Base-by-base conservation (phyloP, 2,797 vertebrate species). In the Octomys mimax region DNA sequence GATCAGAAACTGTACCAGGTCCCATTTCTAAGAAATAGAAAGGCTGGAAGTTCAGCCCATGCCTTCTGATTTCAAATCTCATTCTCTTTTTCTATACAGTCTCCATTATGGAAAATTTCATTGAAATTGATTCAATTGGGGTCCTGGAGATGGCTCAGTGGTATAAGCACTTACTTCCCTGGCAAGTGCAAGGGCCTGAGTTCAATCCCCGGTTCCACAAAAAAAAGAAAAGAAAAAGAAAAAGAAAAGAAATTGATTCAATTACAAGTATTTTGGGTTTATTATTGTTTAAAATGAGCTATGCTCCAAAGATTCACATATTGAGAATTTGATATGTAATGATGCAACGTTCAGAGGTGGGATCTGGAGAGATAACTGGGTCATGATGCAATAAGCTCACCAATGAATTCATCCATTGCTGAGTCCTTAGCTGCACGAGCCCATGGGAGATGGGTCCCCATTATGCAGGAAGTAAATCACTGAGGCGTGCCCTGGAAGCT, bases 41-140 rank as follows among this genome's bases (percentile, higher is more conserved):
- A 66, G 88, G 24, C 49, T 54, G 46, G 39, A 78, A 62, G 24
- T 42, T 85, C 62, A 78, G 33, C 19, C 3, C 24, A 7, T 71
- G 33, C 87, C 83, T 94, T 62, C 78, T 68, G 77, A 84, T 73
- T 71, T 73, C 39, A 81, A 92, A 75, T 9, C 11, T 5, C 8
- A 0, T 7, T 73, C 62, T 70, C 59, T 73, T 33, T 52, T 10
- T 16, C 46, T 24, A 5, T 82, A 31, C 8, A 26, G 0, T 62
- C 82, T 83, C 33, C 61, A 26, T 93, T 46, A 62, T 52, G 87
- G 88, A 61, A 92, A 88, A 87, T n/a, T 91, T 73, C 80, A 73
- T 39, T 77, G 26, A 64, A 59, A 75, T 80, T 71, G n/a, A 87
- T 93, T 93, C 62, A 61, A 78, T 87, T 49, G 39, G 39, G 39